Evolutionary conservation across 92 coral and sea anemone genomes (phyloP).

Genomic region (Phenganax subtilis): DNA sequence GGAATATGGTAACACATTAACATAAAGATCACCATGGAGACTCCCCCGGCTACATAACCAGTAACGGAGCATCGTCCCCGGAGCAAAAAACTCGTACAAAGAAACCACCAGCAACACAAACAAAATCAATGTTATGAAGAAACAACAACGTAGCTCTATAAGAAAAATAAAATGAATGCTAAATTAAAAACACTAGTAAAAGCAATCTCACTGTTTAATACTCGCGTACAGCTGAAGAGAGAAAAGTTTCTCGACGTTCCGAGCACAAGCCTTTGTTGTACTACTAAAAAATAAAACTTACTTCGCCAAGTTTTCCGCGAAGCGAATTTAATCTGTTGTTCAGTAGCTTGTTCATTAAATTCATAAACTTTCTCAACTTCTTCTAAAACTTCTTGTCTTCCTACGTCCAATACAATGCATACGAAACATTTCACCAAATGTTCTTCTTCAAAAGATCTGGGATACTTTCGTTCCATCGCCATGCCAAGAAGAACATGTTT

Average conservation of each 20-base stretch:
- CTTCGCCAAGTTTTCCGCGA: slow-evolving; percentile 27
- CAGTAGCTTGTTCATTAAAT: slow-evolving; percentile 55
- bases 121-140: slow-evolving; percentile 43
- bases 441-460: slow-evolving; percentile 58
- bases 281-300: slow-evolving; percentile 1
- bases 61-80: slow-evolving; percentile 68
- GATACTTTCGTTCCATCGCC: slow-evolving; percentile 77
- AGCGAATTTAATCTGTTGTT: slow-evolving; percentile 45
- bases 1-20: slow-evolving; percentile 33
- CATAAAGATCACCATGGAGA: slow-evolving; percentile 45
- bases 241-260: no score
- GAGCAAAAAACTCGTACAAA: slow-evolving; percentile 61
- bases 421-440: slow-evolving; percentile 83
- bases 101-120: slow-evolving; percentile 51
- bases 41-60: slow-evolving; percentile 65
- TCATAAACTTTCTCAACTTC: slow-evolving; percentile 77
- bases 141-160: slow-evolving; percentile 55
- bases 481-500: slow-evolving; percentile 76
- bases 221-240: neutral
- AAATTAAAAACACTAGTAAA: neutral
- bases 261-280: neutral
- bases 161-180: neutral
- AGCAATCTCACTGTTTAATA: neutral
- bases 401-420: slow-evolving; percentile 91
- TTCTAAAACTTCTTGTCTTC: slow-evolving; percentile 59